A percentile compares a stretch with the other conserved stretches of the same genome.
phyloP scores from a whole-genome alignment of 2,113 vertebrate species.

The Gymnobelideus leadbeateri region DNA sequence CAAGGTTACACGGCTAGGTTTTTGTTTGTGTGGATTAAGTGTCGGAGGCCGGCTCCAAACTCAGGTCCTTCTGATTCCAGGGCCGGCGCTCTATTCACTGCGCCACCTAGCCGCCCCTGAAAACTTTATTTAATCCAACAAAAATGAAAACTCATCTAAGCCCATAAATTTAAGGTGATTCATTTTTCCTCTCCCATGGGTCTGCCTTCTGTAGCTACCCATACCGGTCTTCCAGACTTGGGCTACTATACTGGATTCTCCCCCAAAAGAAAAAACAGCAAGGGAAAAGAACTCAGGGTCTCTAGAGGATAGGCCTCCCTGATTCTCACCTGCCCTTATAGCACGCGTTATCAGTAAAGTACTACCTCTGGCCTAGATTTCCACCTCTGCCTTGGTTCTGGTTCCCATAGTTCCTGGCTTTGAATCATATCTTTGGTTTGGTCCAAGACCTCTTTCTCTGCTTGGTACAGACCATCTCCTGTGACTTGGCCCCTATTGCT shows the following conservation, averaged over 20 bases:
- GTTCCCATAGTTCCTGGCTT: background rate
- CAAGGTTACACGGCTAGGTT: too few relatives aligned
- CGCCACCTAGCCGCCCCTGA: too few relatives aligned
- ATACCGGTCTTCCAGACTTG: background rate
- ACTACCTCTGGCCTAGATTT: background rate
- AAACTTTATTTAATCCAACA: background rate
- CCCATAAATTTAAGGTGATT: background rate
- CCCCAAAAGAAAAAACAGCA: background rate
- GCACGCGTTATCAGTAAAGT: background rate
- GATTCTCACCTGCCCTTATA: background rate
- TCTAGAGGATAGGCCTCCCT: background rate
- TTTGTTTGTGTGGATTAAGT: too few relatives aligned
- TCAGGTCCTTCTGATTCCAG: too few relatives aligned
- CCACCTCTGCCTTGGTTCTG: background rate
- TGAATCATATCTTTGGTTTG: background rate
- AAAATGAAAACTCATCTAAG: background rate
- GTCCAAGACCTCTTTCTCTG: background rate
- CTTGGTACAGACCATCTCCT: background rate
- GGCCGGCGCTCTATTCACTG: too few relatives aligned
- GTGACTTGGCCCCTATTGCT: background rate
- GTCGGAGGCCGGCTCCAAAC: too few relatives aligned
- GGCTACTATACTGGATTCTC: background rate
- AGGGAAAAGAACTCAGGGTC: background rate
- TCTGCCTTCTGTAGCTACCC: background rate
- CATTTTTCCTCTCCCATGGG: background rate